These are phyloP conservation scores for Phortica okadai DNA, from an alignment of 2,888 invertebrate species.

Conservation along the genomic window DNA sequence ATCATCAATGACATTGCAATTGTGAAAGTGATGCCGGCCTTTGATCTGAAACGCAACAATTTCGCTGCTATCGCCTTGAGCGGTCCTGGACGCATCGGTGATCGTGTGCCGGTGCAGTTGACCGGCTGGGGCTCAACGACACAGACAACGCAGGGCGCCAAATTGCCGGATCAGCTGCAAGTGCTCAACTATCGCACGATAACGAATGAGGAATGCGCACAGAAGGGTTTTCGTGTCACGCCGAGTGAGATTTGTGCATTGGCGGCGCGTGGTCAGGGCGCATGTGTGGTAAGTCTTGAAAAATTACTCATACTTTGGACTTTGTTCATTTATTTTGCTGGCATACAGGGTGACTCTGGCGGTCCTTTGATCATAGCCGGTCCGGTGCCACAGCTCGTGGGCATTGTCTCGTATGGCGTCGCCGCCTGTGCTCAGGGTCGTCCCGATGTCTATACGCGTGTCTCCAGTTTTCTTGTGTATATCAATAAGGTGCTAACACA, in stretches of 20 bases:
- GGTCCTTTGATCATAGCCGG: slow-evolving; percentile 71
- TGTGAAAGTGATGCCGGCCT: slow-evolving; percentile 65
- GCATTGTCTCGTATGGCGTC: slow-evolving; percentile 75
- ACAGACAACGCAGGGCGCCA: slow-evolving; percentile 52
- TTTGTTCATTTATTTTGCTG: background rate
- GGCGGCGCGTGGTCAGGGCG: slow-evolving; percentile 64
- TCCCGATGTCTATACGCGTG: slow-evolving; percentile 75
- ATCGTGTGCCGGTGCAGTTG: slow-evolving; percentile 63
- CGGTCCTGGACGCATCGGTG: slow-evolving; percentile 57
- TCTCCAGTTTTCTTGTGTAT: slow-evolving; percentile 71
- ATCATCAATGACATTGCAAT: slow-evolving; percentile 72
- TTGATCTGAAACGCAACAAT: slow-evolving; percentile 57
- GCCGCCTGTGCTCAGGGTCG: slow-evolving; percentile 67
- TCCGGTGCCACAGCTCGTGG: slow-evolving; percentile 63
- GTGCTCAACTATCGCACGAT: slow-evolving; percentile 71
- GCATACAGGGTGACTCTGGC: slow-evolving; percentile 74
- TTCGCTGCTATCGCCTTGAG: slow-evolving; percentile 61
- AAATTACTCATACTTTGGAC: background rate
- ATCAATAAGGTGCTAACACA: slow-evolving; percentile 65
- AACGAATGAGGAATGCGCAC: slow-evolving; percentile 70
- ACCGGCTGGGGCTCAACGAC: slow-evolving; percentile 74
- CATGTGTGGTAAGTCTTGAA: slow-evolving; percentile 70
- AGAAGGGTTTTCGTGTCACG: slow-evolving; percentile 68
- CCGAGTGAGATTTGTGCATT: slow-evolving; percentile 73
- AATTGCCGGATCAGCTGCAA: slow-evolving; percentile 71